Base-by-base conservation (phyloP, 2,797 vertebrate genomes). In the Leptatherina wallacei region DNA sequence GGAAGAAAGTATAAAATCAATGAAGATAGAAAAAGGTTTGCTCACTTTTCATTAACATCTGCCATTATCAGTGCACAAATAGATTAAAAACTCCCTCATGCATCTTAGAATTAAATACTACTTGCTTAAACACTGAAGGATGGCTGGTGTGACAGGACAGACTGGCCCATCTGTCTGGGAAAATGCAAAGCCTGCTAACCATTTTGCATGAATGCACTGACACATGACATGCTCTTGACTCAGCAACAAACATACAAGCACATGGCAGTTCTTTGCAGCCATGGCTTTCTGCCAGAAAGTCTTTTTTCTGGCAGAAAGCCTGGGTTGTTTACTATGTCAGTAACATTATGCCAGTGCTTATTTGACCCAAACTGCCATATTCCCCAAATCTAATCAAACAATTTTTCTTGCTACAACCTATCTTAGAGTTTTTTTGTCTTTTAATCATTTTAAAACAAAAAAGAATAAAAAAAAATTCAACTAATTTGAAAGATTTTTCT, bases 151-250 rank as follows among this genome's bases (percentile, higher is more conserved):
- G 61, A n/a, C 61, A 47, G 62, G 22, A 4, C 27, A 42, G 20
- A 22, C 49, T 27, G 54, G 35, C 60, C 60, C 61, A 49, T 38
- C 61, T 64, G 22, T 64, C 18, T 38, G 52, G 35, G 12, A 49
- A 38, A 47, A 36, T 11, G 22, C 13, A 30, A 71, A 57, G 69
- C 52, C 42, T 54, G 12, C 44, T 22, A 36, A 36, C 49, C 68
- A 61, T 61, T 69, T 6, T 70, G 8, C 18, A 24, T 36, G 36
- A 35, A 29, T 66, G 24, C 16, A 42, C 35, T 32, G 32, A 49
- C 61, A 64, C 61, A 36, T 0, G 3, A 64, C 54, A 27, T 63
- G 52, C 7, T 58, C 14, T 20, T 49, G 52, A 72, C 54, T 64
- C 7, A 51, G 61, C 27, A 38, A 51, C 62, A 42, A 6, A 13